Conservation (phyloP, 2,797 vertebrate genomes). For the Molossus alvarezi region DNA sequence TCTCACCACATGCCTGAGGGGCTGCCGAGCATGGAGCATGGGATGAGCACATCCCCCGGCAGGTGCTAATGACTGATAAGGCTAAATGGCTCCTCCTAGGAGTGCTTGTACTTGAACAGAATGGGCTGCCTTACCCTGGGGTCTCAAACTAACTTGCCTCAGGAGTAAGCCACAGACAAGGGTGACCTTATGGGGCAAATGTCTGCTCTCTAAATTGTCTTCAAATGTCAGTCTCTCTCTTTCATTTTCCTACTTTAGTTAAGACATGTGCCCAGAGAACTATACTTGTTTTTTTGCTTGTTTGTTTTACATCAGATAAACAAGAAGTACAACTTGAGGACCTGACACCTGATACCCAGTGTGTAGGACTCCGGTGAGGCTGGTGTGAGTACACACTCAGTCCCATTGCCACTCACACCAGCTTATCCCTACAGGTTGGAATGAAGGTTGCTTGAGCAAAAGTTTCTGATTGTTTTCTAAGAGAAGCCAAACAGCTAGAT, state of each 20-base stretch:
- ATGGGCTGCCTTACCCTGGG: not conserved
- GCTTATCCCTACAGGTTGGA: not conserved
- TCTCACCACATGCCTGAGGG: not conserved
- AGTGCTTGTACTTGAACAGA: not conserved
- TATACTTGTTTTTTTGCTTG: not conserved
- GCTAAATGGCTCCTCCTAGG: not conserved
- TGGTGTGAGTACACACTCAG: not conserved
- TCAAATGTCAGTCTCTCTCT: not conserved
- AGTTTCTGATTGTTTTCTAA: not conserved
- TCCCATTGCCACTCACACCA: not conserved
- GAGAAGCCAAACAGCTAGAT: not conserved
- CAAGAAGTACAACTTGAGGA: not conserved
- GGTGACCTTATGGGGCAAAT: not conserved
- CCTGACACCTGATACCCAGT: not conserved
- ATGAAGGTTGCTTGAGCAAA: not conserved
- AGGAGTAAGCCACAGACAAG: not conserved
- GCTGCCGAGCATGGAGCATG: not conserved
- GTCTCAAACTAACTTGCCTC: not conserved
- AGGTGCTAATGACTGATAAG: slow-evolving; percentile 33
- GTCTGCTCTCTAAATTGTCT: not conserved
- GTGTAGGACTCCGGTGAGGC: not conserved
- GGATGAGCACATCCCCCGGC: not conserved
- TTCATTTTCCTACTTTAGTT: not conserved
- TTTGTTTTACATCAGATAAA: not conserved
- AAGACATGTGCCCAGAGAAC: not conserved